Percentiles rank a stretch among this genome's conserved stretches.
These are phyloP conservation scores for Catharus bicknelli DNA, from an alignment of 2,113 vertebrate genomes.

Conservation along the genomic window DNA sequence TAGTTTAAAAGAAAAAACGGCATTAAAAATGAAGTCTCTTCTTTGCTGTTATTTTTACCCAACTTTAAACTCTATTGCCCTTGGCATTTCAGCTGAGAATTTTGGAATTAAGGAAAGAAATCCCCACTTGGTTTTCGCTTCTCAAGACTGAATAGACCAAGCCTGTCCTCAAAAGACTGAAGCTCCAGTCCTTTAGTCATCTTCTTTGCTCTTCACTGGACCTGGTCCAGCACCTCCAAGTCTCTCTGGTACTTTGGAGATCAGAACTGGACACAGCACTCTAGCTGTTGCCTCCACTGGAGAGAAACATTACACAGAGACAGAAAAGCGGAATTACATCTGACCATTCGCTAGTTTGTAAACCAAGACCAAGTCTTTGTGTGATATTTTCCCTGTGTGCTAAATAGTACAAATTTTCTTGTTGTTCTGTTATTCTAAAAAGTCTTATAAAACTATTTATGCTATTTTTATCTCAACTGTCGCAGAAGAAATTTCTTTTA, in stretches of 20 bases:
- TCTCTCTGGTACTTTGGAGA: neutral
- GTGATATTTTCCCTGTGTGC: neutral
- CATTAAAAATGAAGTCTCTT: neutral
- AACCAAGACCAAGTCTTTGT: neutral
- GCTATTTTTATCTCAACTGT: neutral
- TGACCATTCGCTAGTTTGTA: neutral
- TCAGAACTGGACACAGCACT: neutral
- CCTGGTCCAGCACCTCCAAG: accelerated
- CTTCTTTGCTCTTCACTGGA: neutral
- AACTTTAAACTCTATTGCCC: neutral
- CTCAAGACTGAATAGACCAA: neutral
- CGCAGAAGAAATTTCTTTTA: neutral
- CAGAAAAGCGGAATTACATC: neutral
- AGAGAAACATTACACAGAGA: neutral
- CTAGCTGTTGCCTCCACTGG: neutral
- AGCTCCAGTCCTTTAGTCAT: neutral
- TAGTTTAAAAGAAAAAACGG: neutral
- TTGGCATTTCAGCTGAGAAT: neutral
- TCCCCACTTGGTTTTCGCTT: neutral
- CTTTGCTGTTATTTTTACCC: neutral
- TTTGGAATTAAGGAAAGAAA: neutral
- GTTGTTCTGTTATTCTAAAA: neutral
- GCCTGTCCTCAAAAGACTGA: neutral
- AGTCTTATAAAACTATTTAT: neutral
- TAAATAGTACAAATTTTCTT: neutral